A percentile compares a stretch with the other conserved stretches of the same genome.
Conservation (phyloP, 2,888 invertebrate species). For the Drosophila diplacantha region DNA sequence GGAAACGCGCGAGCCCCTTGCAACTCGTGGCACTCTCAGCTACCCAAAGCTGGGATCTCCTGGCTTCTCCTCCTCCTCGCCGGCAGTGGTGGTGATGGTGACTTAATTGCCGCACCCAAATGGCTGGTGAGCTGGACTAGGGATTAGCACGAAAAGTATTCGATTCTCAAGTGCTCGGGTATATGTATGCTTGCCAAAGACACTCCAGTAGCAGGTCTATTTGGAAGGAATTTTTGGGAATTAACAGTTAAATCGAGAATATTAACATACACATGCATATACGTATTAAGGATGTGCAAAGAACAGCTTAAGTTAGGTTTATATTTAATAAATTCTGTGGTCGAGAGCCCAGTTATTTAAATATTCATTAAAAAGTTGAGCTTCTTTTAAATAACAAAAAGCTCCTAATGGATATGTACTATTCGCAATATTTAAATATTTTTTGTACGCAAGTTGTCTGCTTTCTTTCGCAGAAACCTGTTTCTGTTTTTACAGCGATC, state of each 20-base stretch:
- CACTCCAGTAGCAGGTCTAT: background rate
- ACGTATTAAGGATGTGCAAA: background rate
- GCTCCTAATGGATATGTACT: background rate
- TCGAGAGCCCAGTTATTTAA: background rate
- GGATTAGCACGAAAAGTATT: slow-evolving; percentile 51
- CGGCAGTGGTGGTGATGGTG: slow-evolving; percentile 43
- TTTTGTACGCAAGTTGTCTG: background rate
- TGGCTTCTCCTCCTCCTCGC: slow-evolving; percentile 11
- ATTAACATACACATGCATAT: background rate
- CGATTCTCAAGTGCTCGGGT: slow-evolving; percentile 16
- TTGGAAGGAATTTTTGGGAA: background rate
- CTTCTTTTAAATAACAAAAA: background rate
- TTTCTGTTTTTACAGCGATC: slow-evolving; percentile 19
- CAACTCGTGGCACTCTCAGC: background rate
- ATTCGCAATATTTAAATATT: slow-evolving; percentile 2
- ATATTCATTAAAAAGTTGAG: no score
- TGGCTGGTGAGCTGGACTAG: slow-evolving; percentile 41
- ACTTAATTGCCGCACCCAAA: slow-evolving; percentile 70
- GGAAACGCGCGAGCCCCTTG: slow-evolving; percentile 53
- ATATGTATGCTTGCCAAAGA: background rate
- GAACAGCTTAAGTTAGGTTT: background rate
- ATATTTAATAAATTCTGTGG: background rate
- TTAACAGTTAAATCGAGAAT: background rate
- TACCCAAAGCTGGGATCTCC: slow-evolving; percentile 7
- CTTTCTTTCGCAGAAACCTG: slow-evolving; percentile 22